These are phyloP conservation scores for Boleophthalmus pectinirostris DNA, from an alignment of 2,113 vertebrate genomes.

Conservation along the genomic window DNA sequence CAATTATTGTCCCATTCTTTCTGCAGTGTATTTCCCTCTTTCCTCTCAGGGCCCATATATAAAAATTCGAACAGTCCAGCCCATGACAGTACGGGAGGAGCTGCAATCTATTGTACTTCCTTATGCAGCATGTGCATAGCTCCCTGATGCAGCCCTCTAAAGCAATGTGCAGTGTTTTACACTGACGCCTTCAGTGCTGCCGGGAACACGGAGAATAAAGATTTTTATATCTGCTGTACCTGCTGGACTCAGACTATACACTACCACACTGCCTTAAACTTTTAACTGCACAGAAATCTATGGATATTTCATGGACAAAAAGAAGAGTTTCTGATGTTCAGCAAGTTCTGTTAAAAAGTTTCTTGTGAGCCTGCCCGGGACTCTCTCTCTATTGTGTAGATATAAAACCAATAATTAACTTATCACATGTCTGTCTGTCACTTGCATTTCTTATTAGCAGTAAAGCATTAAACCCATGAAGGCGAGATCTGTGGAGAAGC, in stretches of 20 bases:
- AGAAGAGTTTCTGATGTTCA: not conserved
- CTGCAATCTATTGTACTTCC: conserved; percentile 5
- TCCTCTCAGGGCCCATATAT: conserved; percentile 14
- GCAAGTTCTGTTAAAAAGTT: not conserved
- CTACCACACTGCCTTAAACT: not conserved
- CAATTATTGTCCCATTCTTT: not conserved
- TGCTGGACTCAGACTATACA: not conserved
- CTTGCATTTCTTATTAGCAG: too few relatives aligned
- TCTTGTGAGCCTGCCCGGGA: not conserved
- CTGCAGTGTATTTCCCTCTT: conserved; percentile 15
- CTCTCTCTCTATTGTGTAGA: not conserved
- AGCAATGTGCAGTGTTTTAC: conserved; percentile 4
- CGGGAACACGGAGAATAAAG: conserved; percentile 7
- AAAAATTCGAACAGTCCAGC: conserved; percentile 16
- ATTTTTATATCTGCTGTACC: conserved; percentile 21
- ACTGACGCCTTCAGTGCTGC: conserved; percentile 7
- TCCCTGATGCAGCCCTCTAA: not conserved
- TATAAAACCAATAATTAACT: too few relatives aligned
- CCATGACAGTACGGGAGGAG: not conserved
- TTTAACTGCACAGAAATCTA: conserved; percentile 14
- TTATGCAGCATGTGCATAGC: not conserved
- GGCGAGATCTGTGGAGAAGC: too few relatives aligned
- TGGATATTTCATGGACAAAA: not conserved
- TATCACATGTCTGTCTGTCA: too few relatives aligned
- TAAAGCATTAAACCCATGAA: too few relatives aligned